A percentile compares a stretch with the other conserved stretches of the same genome.
Evolutionary conservation across 2,888 invertebrate species (phyloP).

Genomic region (Seladonia tumulorum): DNA sequence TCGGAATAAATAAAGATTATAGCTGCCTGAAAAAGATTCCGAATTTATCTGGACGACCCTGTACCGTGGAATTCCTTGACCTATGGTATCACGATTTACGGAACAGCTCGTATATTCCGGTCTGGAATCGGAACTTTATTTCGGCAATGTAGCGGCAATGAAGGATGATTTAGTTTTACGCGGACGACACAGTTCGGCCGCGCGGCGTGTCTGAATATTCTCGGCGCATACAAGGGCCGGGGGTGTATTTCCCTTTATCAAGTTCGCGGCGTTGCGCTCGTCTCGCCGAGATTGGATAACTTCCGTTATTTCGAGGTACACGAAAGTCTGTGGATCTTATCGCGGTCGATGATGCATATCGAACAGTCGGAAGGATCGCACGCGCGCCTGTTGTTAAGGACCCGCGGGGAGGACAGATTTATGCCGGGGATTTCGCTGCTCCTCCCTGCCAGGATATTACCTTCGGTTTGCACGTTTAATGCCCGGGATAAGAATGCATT

Average conservation of each 20-base stretch:
- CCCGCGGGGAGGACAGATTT: slow-evolving; percentile 2
- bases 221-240: slow-evolving; percentile 29
- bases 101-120: slow-evolving; percentile 21
- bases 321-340: slow-evolving; percentile 67
- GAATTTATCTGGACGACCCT: too few species aligned
- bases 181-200: slow-evolving; percentile 29
- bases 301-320: slow-evolving; percentile 68
- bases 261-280: slow-evolving; percentile 52
- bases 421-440: background rate
- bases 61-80: too few species aligned
- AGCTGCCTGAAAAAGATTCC: too few species aligned
- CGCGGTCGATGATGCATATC: slow-evolving; percentile 67
- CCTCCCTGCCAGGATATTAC: slow-evolving; percentile 4
- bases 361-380: slow-evolving; percentile 45
- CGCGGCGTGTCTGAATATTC: slow-evolving; percentile 48
- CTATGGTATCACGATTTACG: background rate
- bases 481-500: slow-evolving; percentile 4
- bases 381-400: slow-evolving; percentile 24
- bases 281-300: slow-evolving; percentile 70
- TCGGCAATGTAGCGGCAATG: slow-evolving; percentile 25
- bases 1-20: too few species aligned
- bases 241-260: slow-evolving; percentile 65
- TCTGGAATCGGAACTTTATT: slow-evolving; percentile 46
- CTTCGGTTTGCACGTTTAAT: background rate
- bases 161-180: slow-evolving; percentile 44